Evolutionary conservation across 2,797 vertebrate species (phyloP).

Genomic region (Agapornis canus): DNA sequence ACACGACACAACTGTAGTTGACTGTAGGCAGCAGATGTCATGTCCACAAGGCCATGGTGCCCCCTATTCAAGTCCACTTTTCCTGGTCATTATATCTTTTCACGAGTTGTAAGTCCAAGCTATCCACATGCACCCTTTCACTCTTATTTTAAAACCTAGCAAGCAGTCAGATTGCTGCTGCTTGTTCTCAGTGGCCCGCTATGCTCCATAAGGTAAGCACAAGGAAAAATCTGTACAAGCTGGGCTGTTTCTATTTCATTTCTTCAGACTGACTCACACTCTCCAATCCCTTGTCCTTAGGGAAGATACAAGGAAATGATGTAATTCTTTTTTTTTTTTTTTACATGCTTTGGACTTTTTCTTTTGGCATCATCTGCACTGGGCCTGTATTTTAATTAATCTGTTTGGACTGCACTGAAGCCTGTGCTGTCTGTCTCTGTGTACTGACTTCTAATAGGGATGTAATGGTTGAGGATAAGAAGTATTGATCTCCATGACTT

Average conservation of each 20-base stretch:
- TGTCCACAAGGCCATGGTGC: not conserved
- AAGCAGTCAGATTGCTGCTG: not conserved
- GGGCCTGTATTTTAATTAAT: slow-evolving; percentile 63
- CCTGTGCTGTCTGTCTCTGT: not conserved
- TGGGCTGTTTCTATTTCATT: slow-evolving; percentile 72
- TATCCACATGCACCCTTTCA: not conserved
- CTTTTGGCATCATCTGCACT: slow-evolving; percentile 34
- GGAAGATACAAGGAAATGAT: slow-evolving; percentile 79
- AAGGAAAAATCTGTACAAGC: slow-evolving; percentile 65
- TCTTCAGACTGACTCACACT: slow-evolving; percentile 75
- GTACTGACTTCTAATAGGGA: not conserved
- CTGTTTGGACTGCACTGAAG: not conserved
- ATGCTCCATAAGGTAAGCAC: slow-evolving; percentile 27
- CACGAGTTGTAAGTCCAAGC: not conserved
- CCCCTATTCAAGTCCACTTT: not conserved
- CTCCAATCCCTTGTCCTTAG: slow-evolving; percentile 71
- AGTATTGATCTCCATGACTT: not conserved
- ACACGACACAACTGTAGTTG: not conserved
- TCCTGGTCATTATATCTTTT: not conserved
- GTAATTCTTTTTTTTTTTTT: slow-evolving; percentile 59
- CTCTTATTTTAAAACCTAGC: not conserved
- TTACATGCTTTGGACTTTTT: slow-evolving; percentile 43
- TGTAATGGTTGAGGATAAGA: not conserved
- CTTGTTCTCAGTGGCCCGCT: not conserved
- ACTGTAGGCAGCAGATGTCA: not conserved